Percentiles rank a stretch among this genome's conserved stretches.
These are phyloP conservation scores for Molorchus minor DNA, from an alignment of 2,888 invertebrate species.

Conservation along the genomic window DNA sequence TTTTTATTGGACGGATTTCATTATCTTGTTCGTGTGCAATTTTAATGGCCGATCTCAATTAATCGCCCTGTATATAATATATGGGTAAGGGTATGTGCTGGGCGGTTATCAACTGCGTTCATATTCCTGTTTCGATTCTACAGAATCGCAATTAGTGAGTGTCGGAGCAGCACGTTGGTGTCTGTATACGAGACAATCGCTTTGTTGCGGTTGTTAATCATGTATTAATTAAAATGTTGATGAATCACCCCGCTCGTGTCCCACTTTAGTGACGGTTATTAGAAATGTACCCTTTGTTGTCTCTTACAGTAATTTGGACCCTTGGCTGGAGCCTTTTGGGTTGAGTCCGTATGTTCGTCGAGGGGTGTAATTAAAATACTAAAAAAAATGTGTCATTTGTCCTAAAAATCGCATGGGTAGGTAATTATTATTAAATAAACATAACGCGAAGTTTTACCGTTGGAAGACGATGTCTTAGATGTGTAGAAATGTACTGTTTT, in stretches of 20 bases:
- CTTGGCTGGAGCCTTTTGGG: slow-evolving; percentile 10
- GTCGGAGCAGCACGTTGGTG: slow-evolving; percentile 6
- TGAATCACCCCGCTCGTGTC: slow-evolving; percentile 59
- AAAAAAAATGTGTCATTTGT: too few species aligned
- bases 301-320: slow-evolving; percentile 13
- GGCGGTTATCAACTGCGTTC: slow-evolving; percentile 15
- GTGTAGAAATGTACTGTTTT: too few species aligned
- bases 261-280: slow-evolving; percentile 57
- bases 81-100: slow-evolving; percentile 13
- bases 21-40: too few species aligned
- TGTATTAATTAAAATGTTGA: slow-evolving; percentile 62
- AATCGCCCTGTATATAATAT: too few species aligned
- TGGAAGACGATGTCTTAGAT: too few species aligned
- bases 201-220: slow-evolving; percentile 61
- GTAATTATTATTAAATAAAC: too few species aligned
- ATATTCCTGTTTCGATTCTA: slow-evolving; percentile 12
- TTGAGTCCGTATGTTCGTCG: too few species aligned
- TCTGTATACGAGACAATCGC: slow-evolving; percentile 52
- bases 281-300: slow-evolving; percentile 58
- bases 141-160: slow-evolving; percentile 17
- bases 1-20: too few species aligned
- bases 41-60: too few species aligned
- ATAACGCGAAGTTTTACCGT: too few species aligned
- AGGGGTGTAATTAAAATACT: too few species aligned
- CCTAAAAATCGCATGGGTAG: too few species aligned